Base-by-base conservation (phyloP, 2,113 vertebrate genomes). In the Corythoichthys intestinalis region DNA sequence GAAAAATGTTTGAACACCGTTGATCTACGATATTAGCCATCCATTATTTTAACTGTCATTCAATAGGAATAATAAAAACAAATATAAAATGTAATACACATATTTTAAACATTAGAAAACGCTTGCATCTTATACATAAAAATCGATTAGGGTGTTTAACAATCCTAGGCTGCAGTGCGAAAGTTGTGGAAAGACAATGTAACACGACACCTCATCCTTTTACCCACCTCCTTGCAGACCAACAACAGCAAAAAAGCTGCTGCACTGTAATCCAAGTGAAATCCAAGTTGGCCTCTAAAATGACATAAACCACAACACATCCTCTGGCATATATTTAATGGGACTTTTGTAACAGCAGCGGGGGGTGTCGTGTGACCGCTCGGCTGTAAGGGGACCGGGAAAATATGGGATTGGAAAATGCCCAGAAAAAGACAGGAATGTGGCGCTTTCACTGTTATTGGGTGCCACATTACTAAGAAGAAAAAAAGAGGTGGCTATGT, bases 261-360 rank as follows among this genome's bases (percentile, higher is more conserved):
- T 71, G 58, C 38, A 10, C 53, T 2, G 59, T 78, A 76, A 88
- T 85, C 72, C 67, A 80, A 49, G 75, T 77, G 88, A 83, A 91
- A 90, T 67, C 64, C 20, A 68, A 87, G 87, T 53, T 39, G 37
- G 68, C 81, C 38, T 9, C 77, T 65, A 66, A 76, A 83, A 76
- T 82, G 6, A 79, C 84, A 82, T 68, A 77, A 81, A 81, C 65
- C 67, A 67, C 6, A 60, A 66, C 69, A 69, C 77, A 73, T 83
- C 72, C 67, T 75, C 68, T 62, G 77, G 70, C 57, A 65, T 72
- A 69, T 63, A 83, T 79, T 84, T 89, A 85, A 83, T 76, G 87
- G 2, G 80, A 87, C 74, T 65, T 14, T 72, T 87, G 80, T 77
- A 48, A 60, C 84, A 28, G 70, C 54, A 76, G 53, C 10, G 20